Base-by-base conservation (phyloP, 2,797 vertebrate genomes). In the Mionectes olivaceus region DNA sequence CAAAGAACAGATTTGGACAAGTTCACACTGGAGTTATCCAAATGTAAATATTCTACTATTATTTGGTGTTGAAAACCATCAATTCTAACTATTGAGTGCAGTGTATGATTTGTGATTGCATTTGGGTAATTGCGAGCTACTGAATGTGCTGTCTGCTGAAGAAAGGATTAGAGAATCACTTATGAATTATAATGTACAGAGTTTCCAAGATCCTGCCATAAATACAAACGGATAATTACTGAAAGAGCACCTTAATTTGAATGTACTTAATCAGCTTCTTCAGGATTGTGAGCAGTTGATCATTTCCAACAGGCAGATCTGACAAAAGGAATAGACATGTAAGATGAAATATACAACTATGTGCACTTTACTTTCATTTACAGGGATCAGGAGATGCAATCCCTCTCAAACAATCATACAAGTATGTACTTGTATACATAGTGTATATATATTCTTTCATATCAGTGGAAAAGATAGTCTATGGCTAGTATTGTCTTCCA, bases 221-320 rank as follows among this genome's bases (percentile, higher is more conserved):
- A 89, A 44, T 10, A 77, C 0, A 8, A 52, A 71, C 8, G 10
- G 3, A 47, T 28, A 25, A 41, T 86, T 78, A 79, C 56, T 79
- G 32, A 65, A 78, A 84, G 9, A 70, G 23, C 98, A 99, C 99
- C 99, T 99, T 99, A 92, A 99, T 98, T 94, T 99, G 98, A 69
- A 99, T 98, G 96, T 99, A 98, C 80, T 97, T 98, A 93, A 99
- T 98, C 93, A 99, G 63, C 95, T 98, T 99, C 95, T 93, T 99
- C 74, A 99, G 96, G 50, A 99, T 97, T 79, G 93, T 95, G 43
- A 98, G 96, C 28, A 99, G 96, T 53, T 98, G 98, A 93, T 99
- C 98, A 97, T 96, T 99, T 98, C 99, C 99, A 96, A 99, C 98
- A 9, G 99, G 99, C 39, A 98, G 94, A 85, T 99, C 99, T 99